A percentile compares a stretch with the other conserved stretches of the same genome.
phyloP scores from a whole-genome alignment of 2,113 vertebrate species.

The Xerus inauris region DNA sequence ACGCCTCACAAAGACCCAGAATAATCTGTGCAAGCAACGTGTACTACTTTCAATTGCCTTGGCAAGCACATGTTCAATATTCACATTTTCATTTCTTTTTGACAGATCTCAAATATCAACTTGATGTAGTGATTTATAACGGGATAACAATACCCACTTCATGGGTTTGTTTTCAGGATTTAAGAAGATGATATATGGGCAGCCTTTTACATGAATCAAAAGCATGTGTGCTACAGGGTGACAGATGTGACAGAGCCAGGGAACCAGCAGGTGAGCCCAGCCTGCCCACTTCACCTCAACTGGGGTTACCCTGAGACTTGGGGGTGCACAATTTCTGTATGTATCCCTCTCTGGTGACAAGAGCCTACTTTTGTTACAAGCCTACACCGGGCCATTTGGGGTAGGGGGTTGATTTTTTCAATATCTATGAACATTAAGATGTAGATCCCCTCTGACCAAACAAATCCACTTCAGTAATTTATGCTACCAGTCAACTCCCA shows the following conservation, averaged over 20 bases:
- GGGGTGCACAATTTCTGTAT: rapidly evolving
- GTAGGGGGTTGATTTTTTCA: not conserved
- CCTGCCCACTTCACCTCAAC: not conserved
- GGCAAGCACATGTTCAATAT: not conserved
- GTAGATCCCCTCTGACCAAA: not conserved
- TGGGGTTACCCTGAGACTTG: not conserved
- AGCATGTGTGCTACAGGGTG: not conserved
- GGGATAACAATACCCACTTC: not conserved
- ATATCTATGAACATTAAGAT: constrained; percentile 3
- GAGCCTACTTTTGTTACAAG: not conserved
- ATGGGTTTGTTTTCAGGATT: not conserved
- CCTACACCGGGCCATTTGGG: not conserved
- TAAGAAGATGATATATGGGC: not conserved
- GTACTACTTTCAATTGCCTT: not conserved
- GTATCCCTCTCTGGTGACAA: not conserved
- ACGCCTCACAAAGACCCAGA: not conserved
- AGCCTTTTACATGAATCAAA: not conserved
- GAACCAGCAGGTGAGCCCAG: not conserved
- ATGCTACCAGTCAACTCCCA: not conserved
- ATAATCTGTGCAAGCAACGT: constrained; percentile 33
- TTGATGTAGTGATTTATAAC: not conserved
- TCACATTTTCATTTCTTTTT: constrained; percentile 41
- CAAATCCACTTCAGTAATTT: not conserved
- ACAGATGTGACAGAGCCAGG: not conserved
- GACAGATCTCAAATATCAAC: constrained; percentile 52